Evolutionary conservation across 2,888 invertebrate genomes (phyloP).

Genomic region (Melanostoma mellinum): DNA sequence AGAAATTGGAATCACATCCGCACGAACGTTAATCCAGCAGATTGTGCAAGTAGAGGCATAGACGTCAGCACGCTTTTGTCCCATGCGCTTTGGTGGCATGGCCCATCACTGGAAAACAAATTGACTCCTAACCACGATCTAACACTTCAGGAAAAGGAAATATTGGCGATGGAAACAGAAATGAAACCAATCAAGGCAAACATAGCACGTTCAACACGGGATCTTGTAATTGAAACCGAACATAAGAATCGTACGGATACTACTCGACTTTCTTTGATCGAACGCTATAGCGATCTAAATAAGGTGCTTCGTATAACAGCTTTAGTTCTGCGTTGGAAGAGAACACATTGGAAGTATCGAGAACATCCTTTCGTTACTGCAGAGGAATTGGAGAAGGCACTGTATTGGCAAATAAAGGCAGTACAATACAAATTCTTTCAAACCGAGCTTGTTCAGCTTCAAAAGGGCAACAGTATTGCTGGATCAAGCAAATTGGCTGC

Average conservation of each 20-base stretch:
- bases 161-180: conserved; percentile 8
- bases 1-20: conserved; percentile 23
- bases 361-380: conserved; percentile 22
- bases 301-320: conserved; percentile 22
- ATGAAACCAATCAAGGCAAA: conserved; percentile 26
- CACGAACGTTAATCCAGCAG: conserved; percentile 31
- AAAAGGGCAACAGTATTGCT: conserved; percentile 16
- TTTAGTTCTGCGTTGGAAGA: conserved; percentile 23
- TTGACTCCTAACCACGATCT: background rate
- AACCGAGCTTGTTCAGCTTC: conserved; percentile 22
- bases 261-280: conserved; percentile 9
- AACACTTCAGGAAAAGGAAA: conserved; percentile 6
- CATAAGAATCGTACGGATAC: background rate
- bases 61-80: background rate
- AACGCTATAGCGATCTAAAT: conserved; percentile 9
- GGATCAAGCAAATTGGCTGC: conserved; percentile 14
- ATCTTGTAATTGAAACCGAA: conserved; percentile 14
- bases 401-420: conserved; percentile 27
- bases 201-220: background rate
- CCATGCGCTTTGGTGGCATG: conserved; percentile 32
- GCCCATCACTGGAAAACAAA: background rate
- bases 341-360: conserved; percentile 22
- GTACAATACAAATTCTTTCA: conserved; percentile 30
- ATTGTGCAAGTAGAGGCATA: conserved; percentile 38
- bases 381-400: conserved; percentile 30